Base-by-base conservation (phyloP, 1,140 invertebrate genomes). In the Dendroctonus valens region DNA sequence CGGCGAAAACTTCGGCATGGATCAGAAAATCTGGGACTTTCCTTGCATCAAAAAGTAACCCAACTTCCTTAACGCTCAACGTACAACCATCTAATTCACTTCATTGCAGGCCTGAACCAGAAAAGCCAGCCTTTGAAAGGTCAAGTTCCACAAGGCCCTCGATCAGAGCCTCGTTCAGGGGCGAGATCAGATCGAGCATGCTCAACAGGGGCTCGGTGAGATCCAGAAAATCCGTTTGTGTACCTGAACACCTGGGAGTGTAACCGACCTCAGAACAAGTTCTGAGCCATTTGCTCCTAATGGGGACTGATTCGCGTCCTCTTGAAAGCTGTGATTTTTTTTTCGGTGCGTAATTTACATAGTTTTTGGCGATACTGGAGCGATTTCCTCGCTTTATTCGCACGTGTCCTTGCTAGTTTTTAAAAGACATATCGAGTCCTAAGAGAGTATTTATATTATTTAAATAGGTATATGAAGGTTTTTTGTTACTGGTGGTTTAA, bases 1-100 rank as follows among this genome's bases (percentile, higher is more conserved):
- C 74, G 92, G 91, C 7, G 92, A 94, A 80, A 83, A 90, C 69
- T 94, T 94, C 73, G 92, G 91, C 41, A 86, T 83, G 49, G 83
- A 90, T 62, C 91, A 92, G 74, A 85, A 82, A 70, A 86, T 92
- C 67, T 91, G 88, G 84, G 89, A 92, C 66, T 85, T 87, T 68
- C 91, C 91, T n/a, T 92, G 90, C 72, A 81, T 86, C 63, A 81
- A 82, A 57, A 81, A 81, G 59, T 85, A 82, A 85, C 86, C 42
- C 14, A 26, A 26, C 26, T 38, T 40, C 0, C 39, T n/a, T 52
- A 2, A 52, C 11, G 15, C 50, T n/a, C 11, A 38, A 8, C 2
- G 7, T 15, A 15, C 50, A 12, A 12, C 11, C 15, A 12, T 51
- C 15, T 12, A 15, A 1, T 11, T 7, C 2, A 58, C 5, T 44